phyloP scores from a whole-genome alignment of 2,888 invertebrate genomes.

The Nasonovia ribisnigri region DNA sequence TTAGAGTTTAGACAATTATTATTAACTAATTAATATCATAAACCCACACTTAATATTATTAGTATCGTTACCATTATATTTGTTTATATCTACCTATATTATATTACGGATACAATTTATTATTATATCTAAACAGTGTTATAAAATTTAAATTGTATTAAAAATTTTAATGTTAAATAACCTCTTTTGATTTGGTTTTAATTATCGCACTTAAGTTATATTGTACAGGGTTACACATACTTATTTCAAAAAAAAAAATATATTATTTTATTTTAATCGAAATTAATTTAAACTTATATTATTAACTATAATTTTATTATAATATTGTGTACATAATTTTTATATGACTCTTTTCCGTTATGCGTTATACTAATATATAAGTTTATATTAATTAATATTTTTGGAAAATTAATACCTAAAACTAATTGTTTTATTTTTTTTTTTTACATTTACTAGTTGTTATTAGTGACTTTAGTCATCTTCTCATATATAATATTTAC shows the following conservation, averaged over 20 bases:
- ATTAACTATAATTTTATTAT: not conserved
- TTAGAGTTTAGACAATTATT: constrained; percentile 28
- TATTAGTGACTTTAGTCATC: not conserved
- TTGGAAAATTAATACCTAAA: not conserved
- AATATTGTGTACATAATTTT: not conserved
- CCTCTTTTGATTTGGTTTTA: constrained; percentile 24
- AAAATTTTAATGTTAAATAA: not conserved
- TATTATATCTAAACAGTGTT: constrained; percentile 17
- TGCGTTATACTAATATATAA: not conserved
- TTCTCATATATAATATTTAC: constrained; percentile 9
- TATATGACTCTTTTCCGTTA: not conserved
- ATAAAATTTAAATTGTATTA: constrained; percentile 13
- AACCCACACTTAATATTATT: not conserved
- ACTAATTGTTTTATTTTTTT: not conserved
- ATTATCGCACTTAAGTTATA: constrained; percentile 52
- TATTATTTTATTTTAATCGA: constrained; percentile 19
- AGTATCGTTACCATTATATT: constrained; percentile 48
- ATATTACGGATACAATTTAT: constrained; percentile 3
- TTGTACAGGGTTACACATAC: constrained; percentile 59
- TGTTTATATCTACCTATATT: not conserved
- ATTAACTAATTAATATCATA: constrained; percentile 32
- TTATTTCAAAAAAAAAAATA: constrained; percentile 30
- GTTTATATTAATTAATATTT: not conserved
- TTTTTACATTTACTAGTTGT: not conserved
- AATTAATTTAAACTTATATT: not conserved